Conservation (phyloP, 2,888 invertebrate species). For the Ectropis crepuscularia region DNA sequence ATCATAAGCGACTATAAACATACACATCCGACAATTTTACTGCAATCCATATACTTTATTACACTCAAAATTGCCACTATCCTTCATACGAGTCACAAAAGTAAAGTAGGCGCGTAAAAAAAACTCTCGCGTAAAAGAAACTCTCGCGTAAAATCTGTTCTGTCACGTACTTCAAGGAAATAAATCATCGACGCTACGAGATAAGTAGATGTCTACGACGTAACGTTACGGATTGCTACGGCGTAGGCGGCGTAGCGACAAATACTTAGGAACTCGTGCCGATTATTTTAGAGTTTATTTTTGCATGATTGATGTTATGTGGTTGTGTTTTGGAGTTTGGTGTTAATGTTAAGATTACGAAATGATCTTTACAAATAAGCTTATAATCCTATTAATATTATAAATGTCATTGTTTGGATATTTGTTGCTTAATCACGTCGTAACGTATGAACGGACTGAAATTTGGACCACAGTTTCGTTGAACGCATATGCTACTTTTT, state of each 20-base stretch:
- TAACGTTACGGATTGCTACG: constrained; percentile 39
- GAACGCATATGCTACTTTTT: too few species aligned
- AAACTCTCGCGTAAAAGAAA: constrained; percentile 19
- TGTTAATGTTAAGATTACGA: too few species aligned
- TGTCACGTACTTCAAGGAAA: constrained; percentile 26
- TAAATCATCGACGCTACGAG: constrained; percentile 35
- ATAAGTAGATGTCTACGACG: constrained; percentile 44
- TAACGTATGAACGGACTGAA: too few species aligned
- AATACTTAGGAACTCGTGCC: neutral
- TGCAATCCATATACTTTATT: constrained; percentile 21
- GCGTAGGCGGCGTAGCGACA: constrained; percentile 27
- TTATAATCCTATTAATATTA: too few species aligned
- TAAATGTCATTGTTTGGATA: too few species aligned
- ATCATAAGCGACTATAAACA: constrained; percentile 8
- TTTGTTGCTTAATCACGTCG: too few species aligned
- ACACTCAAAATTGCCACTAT: constrained; percentile 21
- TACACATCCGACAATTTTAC: constrained; percentile 13
- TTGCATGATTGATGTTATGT: constrained; percentile 9
- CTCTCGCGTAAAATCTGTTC: constrained; percentile 22
- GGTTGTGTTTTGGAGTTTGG: neutral
- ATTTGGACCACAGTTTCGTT: too few species aligned
- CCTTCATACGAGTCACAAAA: constrained; percentile 10
- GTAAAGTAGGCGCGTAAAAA: constrained; percentile 21
- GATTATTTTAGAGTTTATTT: constrained; percentile 7
- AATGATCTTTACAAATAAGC: too few species aligned